Percentiles rank a stretch among this genome's conserved stretches.
These are phyloP conservation scores for Silurus aristotelis DNA, from an alignment of 2,797 vertebrate genomes.

Conservation along the genomic window DNA sequence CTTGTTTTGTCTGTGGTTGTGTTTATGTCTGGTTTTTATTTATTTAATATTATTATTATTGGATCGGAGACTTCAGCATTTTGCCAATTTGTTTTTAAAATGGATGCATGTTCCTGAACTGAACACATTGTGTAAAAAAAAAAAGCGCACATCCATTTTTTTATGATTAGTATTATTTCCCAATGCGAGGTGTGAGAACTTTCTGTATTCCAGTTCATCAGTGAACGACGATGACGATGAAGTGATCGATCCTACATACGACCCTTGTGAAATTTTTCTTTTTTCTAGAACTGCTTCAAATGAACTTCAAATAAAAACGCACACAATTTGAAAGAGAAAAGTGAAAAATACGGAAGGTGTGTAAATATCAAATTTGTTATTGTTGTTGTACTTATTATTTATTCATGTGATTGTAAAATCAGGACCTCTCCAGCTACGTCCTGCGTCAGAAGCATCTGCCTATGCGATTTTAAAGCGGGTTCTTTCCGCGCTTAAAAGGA, in stretches of 20 bases:
- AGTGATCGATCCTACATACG: too few relatives aligned
- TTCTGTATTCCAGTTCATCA: background rate
- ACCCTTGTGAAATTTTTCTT: too few relatives aligned
- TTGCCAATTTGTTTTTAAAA: background rate
- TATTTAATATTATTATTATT: too few relatives aligned
- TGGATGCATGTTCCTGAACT: background rate
- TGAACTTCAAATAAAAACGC: too few relatives aligned
- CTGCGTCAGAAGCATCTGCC: background rate
- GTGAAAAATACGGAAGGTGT: too few relatives aligned
- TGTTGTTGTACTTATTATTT: background rate
- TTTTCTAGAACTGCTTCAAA: too few relatives aligned
- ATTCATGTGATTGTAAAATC: background rate
- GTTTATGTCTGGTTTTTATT: background rate
- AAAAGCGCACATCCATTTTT: background rate
- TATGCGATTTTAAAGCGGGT: background rate
- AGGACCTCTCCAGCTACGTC: background rate
- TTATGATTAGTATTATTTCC: background rate
- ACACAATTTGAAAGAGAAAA: too few relatives aligned
- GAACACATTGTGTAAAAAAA: background rate
- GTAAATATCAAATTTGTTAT: too few relatives aligned
- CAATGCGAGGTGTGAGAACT: background rate
- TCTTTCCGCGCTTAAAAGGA: constrained; percentile 50
- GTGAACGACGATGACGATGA: background rate
- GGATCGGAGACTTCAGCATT: too few relatives aligned
- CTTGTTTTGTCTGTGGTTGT: background rate